Conservation (phyloP, 1,140 invertebrate genomes). For the Orius insidiosus region DNA sequence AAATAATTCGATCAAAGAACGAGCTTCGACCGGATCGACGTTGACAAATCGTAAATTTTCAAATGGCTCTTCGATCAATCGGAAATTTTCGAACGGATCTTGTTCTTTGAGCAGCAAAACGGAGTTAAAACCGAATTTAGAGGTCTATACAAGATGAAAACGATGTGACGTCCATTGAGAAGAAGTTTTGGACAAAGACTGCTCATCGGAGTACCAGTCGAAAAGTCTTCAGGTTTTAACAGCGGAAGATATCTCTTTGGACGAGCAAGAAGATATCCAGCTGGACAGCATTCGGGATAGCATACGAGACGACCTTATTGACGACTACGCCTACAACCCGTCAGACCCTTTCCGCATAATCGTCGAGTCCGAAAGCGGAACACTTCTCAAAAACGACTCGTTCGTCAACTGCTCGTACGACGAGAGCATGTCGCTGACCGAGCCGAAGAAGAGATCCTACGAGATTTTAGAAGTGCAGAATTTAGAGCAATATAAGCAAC, state of each 20-base stretch:
- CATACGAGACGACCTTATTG: background rate
- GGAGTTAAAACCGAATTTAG: too few relatives aligned
- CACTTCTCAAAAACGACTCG: conserved; percentile 5
- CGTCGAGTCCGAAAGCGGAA: conserved; percentile 8
- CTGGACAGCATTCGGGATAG: background rate
- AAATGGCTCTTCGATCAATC: too few relatives aligned
- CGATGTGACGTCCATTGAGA: background rate
- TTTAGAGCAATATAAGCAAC: background rate
- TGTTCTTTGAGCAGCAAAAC: too few relatives aligned
- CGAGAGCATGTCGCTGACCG: background rate
- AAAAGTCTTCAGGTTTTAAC: too few relatives aligned
- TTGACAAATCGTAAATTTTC: too few relatives aligned
- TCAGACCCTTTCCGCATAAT: conserved; percentile 7
- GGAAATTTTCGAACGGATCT: too few relatives aligned
- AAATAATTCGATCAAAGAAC: too few relatives aligned
- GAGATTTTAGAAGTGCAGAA: conserved; percentile 9
- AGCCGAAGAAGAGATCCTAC: background rate
- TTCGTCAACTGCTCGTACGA: background rate
- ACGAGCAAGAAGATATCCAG: background rate
- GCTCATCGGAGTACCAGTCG: conserved; percentile 28
- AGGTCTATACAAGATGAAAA: background rate
- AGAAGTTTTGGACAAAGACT: conserved; percentile 1
- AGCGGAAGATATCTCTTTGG: too few relatives aligned
- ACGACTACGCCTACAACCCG: background rate
- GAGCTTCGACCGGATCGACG: too few relatives aligned